A percentile compares a stretch with the other conserved stretches of the same genome.
phyloP scores from a whole-genome alignment of 2,797 vertebrate species.

The Cephalopachus bancanus region DNA sequence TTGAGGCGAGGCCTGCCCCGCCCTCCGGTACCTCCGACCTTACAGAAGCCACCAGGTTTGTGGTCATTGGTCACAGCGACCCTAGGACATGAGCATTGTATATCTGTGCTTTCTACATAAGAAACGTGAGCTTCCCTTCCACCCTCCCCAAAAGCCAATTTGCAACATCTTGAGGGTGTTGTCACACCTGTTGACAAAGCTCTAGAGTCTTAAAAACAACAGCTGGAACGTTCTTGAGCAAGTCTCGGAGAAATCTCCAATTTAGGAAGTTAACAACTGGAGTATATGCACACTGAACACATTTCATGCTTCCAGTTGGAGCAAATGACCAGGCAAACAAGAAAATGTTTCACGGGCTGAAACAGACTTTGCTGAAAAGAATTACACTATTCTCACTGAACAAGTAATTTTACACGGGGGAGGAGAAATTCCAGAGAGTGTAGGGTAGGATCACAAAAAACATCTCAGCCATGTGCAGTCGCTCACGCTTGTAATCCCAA shows the following conservation, averaged over 20 bases:
- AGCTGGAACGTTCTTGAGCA: neutral
- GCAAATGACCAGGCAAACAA: neutral
- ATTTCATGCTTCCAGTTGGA: slow-evolving; percentile 36
- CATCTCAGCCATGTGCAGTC: no score
- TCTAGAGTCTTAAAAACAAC: neutral
- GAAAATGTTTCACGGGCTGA: neutral
- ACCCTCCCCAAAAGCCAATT: neutral
- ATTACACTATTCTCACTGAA: neutral
- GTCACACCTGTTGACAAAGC: neutral
- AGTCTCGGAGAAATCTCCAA: neutral
- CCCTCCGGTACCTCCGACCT: no score
- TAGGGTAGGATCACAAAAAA: neutral
- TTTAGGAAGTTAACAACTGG: neutral
- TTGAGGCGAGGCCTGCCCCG: no score
- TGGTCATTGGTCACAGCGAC: neutral
- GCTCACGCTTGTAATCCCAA: no score
- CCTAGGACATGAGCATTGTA: neutral
- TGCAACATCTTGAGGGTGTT: neutral
- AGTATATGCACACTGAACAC: neutral
- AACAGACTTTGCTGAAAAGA: neutral
- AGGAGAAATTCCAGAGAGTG: neutral
- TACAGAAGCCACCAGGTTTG: neutral
- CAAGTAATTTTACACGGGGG: neutral
- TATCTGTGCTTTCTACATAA: neutral
- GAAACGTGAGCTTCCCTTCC: neutral